Conservation (phyloP, 1,140 invertebrate species). For the Panagrolaimus sp. region DNA sequence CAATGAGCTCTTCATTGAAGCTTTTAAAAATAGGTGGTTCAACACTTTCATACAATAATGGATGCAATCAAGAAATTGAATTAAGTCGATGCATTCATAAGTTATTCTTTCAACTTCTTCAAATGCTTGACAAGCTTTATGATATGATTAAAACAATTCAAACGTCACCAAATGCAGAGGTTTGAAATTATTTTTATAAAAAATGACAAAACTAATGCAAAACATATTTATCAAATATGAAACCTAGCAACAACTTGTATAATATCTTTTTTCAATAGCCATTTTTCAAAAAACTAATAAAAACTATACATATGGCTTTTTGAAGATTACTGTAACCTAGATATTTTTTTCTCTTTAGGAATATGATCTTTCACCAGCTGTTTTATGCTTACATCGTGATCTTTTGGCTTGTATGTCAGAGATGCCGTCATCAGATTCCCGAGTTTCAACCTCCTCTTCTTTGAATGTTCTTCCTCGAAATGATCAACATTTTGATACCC, state of each 20-base stretch:
- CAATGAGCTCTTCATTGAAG: slow-evolving; percentile 56
- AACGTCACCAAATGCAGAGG: slow-evolving; percentile 46
- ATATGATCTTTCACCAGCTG: slow-evolving; percentile 54
- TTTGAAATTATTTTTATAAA: slow-evolving; percentile 20
- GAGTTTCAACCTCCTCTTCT: slow-evolving; percentile 28
- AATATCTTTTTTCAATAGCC: too few species aligned
- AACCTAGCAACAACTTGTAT: too few species aligned
- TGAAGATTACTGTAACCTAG: too few species aligned
- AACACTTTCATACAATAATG: slow-evolving; percentile 22
- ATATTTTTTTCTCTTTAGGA: slow-evolving; percentile 41
- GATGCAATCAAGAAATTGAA: slow-evolving; percentile 63
- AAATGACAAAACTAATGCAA: too few species aligned
- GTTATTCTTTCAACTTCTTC: slow-evolving; percentile 82
- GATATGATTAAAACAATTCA: slow-evolving; percentile 69
- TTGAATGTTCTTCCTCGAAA: slow-evolving; percentile 23
- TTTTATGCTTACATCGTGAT: slow-evolving; percentile 51
- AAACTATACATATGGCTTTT: too few species aligned
- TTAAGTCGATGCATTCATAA: slow-evolving; percentile 77
- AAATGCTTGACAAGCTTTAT: slow-evolving; percentile 82
- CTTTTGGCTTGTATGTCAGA: slow-evolving; percentile 39
- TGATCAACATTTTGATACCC: slow-evolving; percentile 41
- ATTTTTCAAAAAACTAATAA: too few species aligned
- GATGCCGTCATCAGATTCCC: slow-evolving; percentile 21
- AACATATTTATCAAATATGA: too few species aligned
- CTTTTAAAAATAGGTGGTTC: slow-evolving; percentile 32